Conservation (phyloP, 2,888 invertebrate species). For the Ceramica pisi region DNA sequence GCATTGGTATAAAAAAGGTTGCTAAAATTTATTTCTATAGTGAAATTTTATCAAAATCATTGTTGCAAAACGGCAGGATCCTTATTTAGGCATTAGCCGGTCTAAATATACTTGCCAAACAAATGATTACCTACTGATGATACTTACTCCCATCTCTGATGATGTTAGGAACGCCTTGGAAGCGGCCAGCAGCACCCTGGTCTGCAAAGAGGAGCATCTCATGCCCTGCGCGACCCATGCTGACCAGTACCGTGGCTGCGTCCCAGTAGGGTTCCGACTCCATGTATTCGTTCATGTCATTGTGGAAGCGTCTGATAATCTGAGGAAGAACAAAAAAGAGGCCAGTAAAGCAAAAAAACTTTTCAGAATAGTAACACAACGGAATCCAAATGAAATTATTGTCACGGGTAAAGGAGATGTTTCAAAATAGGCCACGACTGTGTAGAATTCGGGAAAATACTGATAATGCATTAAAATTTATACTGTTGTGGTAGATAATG, state of each 20-base stretch:
- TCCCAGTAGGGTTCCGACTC: slow-evolving; percentile 81
- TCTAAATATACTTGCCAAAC: background rate
- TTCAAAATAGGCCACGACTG: no score
- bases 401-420: background rate
- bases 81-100: background rate
- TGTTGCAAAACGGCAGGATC: no score
- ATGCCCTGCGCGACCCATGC: slow-evolving; percentile 73
- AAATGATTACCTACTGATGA: background rate
- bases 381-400: background rate
- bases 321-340: slow-evolving; percentile 49
- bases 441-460: no score
- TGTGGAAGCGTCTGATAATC: slow-evolving; percentile 77
- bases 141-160: slow-evolving; percentile 76
- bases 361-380: background rate
- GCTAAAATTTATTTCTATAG: no score
- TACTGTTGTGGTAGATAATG: no score
- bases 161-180: slow-evolving; percentile 80
- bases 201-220: slow-evolving; percentile 82
- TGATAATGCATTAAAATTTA: no score
- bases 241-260: slow-evolving; percentile 76
- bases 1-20: no score
- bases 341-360: background rate
- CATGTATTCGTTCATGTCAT: slow-evolving; percentile 82
- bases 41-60: no score
- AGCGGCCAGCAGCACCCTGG: slow-evolving; percentile 81